Evolutionary conservation across 2,888 invertebrate genomes (phyloP).

Genomic region (Chloromyia formosa): DNA sequence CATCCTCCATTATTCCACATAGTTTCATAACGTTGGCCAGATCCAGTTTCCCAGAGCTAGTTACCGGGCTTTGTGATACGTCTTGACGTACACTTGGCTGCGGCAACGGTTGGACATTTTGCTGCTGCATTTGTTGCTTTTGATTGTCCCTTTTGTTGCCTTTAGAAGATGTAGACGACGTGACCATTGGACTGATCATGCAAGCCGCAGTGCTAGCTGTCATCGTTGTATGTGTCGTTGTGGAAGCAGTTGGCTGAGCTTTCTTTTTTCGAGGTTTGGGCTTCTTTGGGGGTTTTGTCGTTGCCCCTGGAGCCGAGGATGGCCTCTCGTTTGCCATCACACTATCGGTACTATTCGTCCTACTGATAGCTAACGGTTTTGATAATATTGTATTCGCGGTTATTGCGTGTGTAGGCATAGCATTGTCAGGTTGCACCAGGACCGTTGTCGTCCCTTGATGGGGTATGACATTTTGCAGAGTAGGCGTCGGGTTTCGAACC

Average conservation of each 20-base stretch:
- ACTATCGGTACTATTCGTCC: background rate
- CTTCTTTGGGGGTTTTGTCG: slow-evolving; percentile 52
- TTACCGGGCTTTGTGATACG: slow-evolving; percentile 37
- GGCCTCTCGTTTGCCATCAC: background rate
- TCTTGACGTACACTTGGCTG: background rate
- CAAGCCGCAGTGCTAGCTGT: slow-evolving; percentile 15
- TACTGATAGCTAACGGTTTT: background rate
- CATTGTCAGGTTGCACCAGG: slow-evolving; percentile 48
- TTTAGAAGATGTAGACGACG: slow-evolving; percentile 19
- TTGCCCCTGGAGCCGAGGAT: background rate
- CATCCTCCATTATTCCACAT: slow-evolving; percentile 75
- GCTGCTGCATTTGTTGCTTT: slow-evolving; percentile 21
- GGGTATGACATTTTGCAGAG: slow-evolving; percentile 57
- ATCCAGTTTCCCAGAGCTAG: slow-evolving; percentile 68
- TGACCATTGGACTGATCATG: slow-evolving; percentile 25
- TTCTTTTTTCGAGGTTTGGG: slow-evolving; percentile 55
- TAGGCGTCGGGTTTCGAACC: slow-evolving; percentile 58
- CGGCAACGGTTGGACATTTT: background rate
- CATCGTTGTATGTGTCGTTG: slow-evolving; percentile 29
- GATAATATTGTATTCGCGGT: slow-evolving; percentile 48
- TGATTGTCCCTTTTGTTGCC: slow-evolving; percentile 28
- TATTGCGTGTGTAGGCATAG: slow-evolving; percentile 54
- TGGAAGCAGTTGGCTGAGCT: slow-evolving; percentile 27
- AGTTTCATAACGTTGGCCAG: slow-evolving; percentile 79
- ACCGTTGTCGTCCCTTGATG: slow-evolving; percentile 53